Conservation (phyloP, 2,797 vertebrate species). For the Corythornis leucogaster region DNA sequence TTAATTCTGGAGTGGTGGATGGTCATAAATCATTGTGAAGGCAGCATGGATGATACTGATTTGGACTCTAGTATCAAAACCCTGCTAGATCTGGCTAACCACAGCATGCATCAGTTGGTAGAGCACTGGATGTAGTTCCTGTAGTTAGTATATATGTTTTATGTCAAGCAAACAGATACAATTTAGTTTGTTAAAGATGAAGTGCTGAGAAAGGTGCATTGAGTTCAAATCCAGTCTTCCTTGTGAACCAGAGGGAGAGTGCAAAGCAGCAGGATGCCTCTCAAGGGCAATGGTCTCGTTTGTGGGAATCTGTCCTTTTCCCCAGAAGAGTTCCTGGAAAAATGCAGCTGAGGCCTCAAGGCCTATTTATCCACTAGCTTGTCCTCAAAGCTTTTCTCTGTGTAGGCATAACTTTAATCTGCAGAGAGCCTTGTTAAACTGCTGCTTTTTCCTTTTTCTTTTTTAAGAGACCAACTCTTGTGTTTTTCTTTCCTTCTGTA, state of each 20-base stretch:
- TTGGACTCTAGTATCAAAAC: background rate
- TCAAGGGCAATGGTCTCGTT: rapidly evolving
- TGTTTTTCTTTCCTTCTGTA: background rate
- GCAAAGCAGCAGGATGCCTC: background rate
- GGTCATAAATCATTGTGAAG: conserved; percentile 15
- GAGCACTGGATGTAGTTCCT: background rate
- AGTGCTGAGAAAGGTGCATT: background rate
- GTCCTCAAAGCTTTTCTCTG: background rate
- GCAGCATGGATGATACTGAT: background rate
- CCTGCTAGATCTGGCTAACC: background rate
- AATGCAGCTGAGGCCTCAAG: background rate
- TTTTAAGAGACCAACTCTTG: background rate
- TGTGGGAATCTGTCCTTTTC: background rate
- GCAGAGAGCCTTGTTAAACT: background rate
- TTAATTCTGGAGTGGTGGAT: background rate
- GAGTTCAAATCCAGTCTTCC: background rate
- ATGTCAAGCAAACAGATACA: background rate
- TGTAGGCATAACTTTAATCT: background rate
- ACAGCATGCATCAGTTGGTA: background rate
- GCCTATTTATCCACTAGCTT: background rate
- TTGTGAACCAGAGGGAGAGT: background rate
- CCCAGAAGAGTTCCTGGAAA: background rate
- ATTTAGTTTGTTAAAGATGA: background rate
- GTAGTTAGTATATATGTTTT: background rate
- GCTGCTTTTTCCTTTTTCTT: background rate